Conservation (phyloP, 2,888 invertebrate genomes). For the Galeruca laticollis region DNA sequence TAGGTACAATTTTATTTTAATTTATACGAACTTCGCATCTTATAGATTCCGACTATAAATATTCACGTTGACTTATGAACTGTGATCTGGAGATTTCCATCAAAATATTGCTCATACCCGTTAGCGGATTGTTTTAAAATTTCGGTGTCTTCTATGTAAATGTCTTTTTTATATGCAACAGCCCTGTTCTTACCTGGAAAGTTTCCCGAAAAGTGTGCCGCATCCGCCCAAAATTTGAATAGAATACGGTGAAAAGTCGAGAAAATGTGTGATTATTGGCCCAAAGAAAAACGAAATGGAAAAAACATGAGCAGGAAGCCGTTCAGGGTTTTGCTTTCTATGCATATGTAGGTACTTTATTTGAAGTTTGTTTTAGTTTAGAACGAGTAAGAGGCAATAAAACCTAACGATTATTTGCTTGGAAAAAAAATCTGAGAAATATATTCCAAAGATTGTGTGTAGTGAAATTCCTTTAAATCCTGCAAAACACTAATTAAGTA, state of each 20-base stretch:
- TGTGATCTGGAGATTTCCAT: no score
- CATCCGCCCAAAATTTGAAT: constrained; percentile 24
- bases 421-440: background rate
- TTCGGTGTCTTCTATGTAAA: constrained; percentile 9
- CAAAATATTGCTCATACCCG: no score
- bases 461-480: no score
- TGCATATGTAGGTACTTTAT: background rate
- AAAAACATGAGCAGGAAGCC: constrained; percentile 29
- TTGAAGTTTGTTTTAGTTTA: background rate
- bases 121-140: no score
- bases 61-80: no score
- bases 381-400: background rate
- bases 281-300: constrained; percentile 14
- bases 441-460: no score
- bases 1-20: no score
- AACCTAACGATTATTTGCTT: background rate
- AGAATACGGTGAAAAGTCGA: constrained; percentile 22
- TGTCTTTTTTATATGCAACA: constrained; percentile 27
- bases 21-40: no score
- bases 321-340: no score
- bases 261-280: constrained; percentile 21
- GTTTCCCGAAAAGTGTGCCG: background rate
- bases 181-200: constrained; percentile 25
- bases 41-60: no score
- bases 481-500: no score